phyloP scores from a whole-genome alignment of 2,113 vertebrate genomes.

The Microcebus ravelobensis region DNA sequence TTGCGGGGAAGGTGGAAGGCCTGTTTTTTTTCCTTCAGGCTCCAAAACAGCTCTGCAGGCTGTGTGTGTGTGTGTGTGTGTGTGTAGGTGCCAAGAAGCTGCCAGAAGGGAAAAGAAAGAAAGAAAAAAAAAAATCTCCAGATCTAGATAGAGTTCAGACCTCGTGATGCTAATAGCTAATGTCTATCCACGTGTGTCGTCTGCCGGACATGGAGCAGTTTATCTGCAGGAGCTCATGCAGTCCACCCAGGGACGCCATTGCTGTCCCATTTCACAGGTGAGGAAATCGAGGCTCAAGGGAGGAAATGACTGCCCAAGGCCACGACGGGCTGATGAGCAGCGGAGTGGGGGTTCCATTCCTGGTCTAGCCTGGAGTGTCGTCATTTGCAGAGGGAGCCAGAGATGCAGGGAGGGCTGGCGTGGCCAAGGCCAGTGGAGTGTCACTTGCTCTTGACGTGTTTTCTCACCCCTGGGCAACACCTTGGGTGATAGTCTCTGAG shows the following conservation, averaged over 20 bases:
- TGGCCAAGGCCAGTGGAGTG: background rate
- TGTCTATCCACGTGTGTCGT: rapidly evolving
- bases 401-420: background rate
- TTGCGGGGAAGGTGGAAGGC: conserved; percentile 37
- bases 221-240: rapidly evolving
- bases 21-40: conserved; percentile 36
- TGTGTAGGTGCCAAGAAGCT: conserved; percentile 49
- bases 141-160: background rate
- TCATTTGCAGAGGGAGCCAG: background rate
- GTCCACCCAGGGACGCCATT: rapidly evolving
- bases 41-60: background rate
- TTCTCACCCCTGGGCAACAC: rapidly evolving
- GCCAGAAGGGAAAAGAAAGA: conserved; percentile 39
- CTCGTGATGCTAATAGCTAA: rapidly evolving
- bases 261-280: background rate
- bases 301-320: too few species aligned
- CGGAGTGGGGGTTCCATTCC: background rate
- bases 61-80: background rate
- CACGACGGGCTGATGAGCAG: background rate
- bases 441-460: rapidly evolving
- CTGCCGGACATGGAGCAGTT: rapidly evolving
- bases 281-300: rapidly evolving
- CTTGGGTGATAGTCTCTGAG: background rate
- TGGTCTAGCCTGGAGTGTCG: background rate
- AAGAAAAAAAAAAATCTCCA: background rate